Evolutionary conservation across 2,113 vertebrate genomes (phyloP).

Genomic region (Lepus europaeus): DNA sequence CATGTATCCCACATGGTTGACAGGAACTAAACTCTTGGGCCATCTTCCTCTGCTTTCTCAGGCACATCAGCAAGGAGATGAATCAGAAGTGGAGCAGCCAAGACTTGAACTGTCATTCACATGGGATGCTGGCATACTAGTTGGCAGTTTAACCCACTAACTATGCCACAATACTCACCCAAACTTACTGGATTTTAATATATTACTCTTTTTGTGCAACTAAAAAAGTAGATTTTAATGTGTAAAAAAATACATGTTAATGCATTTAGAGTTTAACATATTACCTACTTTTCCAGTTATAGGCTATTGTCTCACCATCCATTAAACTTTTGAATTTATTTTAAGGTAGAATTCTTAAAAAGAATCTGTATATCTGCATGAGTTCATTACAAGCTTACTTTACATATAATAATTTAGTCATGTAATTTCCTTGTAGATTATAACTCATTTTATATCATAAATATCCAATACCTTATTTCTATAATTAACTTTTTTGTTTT

Average conservation of each 20-base stretch:
- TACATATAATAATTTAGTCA: not conserved
- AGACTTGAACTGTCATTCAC: no score
- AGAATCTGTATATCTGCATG: not conserved
- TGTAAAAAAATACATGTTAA: not conserved
- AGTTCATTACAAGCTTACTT: not conserved
- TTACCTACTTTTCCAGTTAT: not conserved
- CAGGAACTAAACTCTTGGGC: no score
- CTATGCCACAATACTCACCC: no score
- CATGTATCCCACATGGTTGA: no score
- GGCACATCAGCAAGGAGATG: no score
- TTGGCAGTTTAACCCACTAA: no score
- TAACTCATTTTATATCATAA: constrained; percentile 3
- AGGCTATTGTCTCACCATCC: not conserved
- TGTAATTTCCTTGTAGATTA: not conserved
- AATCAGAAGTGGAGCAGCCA: no score
- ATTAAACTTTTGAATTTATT: not conserved
- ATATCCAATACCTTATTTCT: not conserved
- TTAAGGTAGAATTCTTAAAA: not conserved
- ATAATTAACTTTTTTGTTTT: not conserved
- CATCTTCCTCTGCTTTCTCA: no score
- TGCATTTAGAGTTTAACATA: not conserved
- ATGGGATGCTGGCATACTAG: no score
- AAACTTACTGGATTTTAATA: not conserved
- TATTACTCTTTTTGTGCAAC: not conserved
- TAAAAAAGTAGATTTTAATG: not conserved